Evolutionary conservation across 2,888 invertebrate genomes (phyloP), one percentile per base, ranked within the genome.

Genomic region (Ptycholaimellus sp.): DNA sequence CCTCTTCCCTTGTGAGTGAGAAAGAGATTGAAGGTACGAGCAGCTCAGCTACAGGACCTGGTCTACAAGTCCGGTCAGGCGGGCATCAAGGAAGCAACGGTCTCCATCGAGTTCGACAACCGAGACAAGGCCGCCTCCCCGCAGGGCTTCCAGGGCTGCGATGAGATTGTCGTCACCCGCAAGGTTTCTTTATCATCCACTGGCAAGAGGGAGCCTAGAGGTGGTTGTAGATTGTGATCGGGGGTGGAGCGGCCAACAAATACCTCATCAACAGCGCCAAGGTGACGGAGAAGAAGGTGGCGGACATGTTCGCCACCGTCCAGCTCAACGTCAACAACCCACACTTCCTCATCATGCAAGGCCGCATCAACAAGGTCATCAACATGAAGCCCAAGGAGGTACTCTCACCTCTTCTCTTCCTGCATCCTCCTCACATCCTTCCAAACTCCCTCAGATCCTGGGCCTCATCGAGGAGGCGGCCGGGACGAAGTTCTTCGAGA

Each of bases 391-490:
- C 96, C 0, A 71, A 73, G 31, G 93, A 96, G 70, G 81, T 81
- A 60, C n/a, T n/a, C n/a, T n/a, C n/a, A n/a, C n/a, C n/a, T n/a
- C n/a, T n/a, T n/a, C n/a, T n/a, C n/a, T n/a, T n/a, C n/a, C n/a
- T n/a, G n/a, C n/a, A n/a, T n/a, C n/a, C n/a, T n/a, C n/a, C n/a
- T n/a, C n/a, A n/a, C n/a, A 21, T 13, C 14, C n/a, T n/a, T n/a
- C n/a, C n/a, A n/a, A 22, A 13, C 28, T 35, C 39, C 38, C 44
- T n/a, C 50, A 78, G 75, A 79, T 87, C 52, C 65, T 87, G 37
- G 76, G 80, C 35, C 87, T 99, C 87, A 74, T 99, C 38, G 96
- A 99, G 64, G 96, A 99, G 65, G 90, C 93, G 6, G 87, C 90
- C 0, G 93, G 96, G 2, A 93, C 93, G 0, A 73, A 79, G 50